Conservation (phyloP, 2,888 invertebrate genomes). For the Diloba caeruleocephala region DNA sequence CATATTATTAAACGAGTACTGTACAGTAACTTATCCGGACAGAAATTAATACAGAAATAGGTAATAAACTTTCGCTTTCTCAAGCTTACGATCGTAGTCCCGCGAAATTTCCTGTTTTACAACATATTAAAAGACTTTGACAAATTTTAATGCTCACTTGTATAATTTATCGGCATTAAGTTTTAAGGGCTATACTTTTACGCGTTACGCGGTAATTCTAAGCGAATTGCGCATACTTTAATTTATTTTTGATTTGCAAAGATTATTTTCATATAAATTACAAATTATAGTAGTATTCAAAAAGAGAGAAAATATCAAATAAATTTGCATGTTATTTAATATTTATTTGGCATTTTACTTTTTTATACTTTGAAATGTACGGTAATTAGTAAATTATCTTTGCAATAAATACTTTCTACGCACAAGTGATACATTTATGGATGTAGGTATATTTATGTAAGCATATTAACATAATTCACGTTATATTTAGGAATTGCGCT, state of each 20-base stretch:
- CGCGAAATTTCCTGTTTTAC: slow-evolving; percentile 55
- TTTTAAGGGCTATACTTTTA: slow-evolving; percentile 58
- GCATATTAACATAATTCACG: too few relatives aligned
- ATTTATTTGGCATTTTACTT: slow-evolving; percentile 8
- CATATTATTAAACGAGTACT: slow-evolving; percentile 30
- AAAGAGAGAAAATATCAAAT: too few relatives aligned
- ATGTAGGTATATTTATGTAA: too few relatives aligned
- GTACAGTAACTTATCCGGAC: slow-evolving; percentile 40
- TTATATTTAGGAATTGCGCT: too few relatives aligned
- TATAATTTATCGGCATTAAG: slow-evolving; percentile 60
- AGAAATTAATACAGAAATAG: slow-evolving; percentile 51
- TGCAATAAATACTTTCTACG: neutral
- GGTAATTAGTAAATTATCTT: neutral
- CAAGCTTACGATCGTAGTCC: slow-evolving; percentile 32
- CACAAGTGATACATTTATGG: too few relatives aligned
- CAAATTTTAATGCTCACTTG: slow-evolving; percentile 63
- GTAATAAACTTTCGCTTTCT: slow-evolving; percentile 53
- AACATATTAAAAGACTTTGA: slow-evolving; percentile 63
- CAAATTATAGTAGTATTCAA: neutral
- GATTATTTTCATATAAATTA: slow-evolving; percentile 15
- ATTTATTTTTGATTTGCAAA: slow-evolving; percentile 28
- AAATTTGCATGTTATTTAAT: neutral
- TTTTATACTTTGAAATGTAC: too few relatives aligned
- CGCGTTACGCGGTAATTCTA: slow-evolving; percentile 36
- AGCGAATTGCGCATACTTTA: slow-evolving; percentile 30